phyloP scores from a whole-genome alignment of 2,797 vertebrate genomes.

The Gephyroberyx darwinii region DNA sequence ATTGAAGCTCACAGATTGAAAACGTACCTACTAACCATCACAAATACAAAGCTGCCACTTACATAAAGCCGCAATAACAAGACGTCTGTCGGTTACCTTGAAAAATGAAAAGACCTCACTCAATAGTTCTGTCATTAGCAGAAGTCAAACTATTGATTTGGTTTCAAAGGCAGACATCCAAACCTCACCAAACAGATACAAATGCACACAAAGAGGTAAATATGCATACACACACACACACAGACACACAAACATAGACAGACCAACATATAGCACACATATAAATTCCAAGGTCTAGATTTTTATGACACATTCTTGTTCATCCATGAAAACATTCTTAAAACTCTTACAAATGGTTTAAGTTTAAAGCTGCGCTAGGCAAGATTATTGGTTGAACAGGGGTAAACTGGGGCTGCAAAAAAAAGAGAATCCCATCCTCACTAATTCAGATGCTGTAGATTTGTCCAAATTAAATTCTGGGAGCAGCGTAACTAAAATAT shows the following conservation, averaged over 20 bases:
- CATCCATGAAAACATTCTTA: background rate
- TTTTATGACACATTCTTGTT: background rate
- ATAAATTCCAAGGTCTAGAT: background rate
- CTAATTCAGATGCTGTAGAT: no score
- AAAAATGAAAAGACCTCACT: background rate
- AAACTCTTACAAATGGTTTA: no score
- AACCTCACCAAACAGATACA: background rate
- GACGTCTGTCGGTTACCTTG: slow-evolving; percentile 1
- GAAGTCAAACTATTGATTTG: background rate
- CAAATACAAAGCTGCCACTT: background rate
- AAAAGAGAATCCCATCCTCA: no score
- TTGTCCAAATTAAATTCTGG: no score
- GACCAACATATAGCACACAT: background rate
- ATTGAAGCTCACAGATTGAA: background rate
- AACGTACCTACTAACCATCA: background rate
- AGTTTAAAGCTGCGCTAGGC: no score
- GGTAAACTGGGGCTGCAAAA: no score
- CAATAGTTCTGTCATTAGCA: background rate
- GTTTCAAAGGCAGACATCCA: background rate
- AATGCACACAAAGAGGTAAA: no score
- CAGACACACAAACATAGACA: background rate
- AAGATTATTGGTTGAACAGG: no score
- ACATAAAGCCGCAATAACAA: slow-evolving; percentile 2
- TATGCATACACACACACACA: no score
- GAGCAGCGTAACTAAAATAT: no score